phyloP scores from a whole-genome alignment of 1,140 invertebrate genomes.

The Papilio aristodemus region DNA sequence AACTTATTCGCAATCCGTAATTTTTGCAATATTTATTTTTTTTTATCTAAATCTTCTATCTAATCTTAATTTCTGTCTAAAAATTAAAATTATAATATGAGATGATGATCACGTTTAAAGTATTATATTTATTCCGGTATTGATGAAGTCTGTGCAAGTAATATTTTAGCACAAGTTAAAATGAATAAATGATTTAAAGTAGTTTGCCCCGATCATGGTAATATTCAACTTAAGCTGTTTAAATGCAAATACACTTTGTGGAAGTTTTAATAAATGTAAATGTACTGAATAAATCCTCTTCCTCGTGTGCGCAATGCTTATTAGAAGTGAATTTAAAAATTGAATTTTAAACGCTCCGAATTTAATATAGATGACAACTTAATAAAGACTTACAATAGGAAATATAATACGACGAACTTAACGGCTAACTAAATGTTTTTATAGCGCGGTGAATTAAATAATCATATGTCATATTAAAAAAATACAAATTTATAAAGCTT shows the following conservation, averaged over 20 bases:
- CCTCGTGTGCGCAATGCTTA: not conserved
- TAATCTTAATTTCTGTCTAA: too few species aligned
- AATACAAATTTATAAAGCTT: too few species aligned
- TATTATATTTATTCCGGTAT: too few species aligned
- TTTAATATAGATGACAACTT: not conserved
- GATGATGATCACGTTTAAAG: too few species aligned
- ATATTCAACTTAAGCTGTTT: conserved; percentile 8
- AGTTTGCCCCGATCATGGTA: conserved; percentile 12
- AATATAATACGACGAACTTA: too few species aligned
- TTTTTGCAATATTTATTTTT: too few species aligned
- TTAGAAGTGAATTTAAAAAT: not conserved
- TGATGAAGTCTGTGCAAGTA: not conserved
- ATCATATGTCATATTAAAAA: too few species aligned
- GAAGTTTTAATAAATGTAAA: conserved; percentile 11
- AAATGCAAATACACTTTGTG: conserved; percentile 3
- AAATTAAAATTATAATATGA: too few species aligned
- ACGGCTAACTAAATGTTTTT: too few species aligned
- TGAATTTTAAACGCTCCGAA: not conserved
- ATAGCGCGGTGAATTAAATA: too few species aligned
- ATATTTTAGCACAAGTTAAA: not conserved
- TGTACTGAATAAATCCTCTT: not conserved
- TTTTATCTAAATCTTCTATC: too few species aligned
- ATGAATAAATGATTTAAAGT: not conserved
- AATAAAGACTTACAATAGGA: not conserved
- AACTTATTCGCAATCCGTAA: too few species aligned